Evolutionary conservation across 2,113 vertebrate species (phyloP), one percentile per base, ranked within the genome.

Genomic region (Callospermophilus lateralis): DNA sequence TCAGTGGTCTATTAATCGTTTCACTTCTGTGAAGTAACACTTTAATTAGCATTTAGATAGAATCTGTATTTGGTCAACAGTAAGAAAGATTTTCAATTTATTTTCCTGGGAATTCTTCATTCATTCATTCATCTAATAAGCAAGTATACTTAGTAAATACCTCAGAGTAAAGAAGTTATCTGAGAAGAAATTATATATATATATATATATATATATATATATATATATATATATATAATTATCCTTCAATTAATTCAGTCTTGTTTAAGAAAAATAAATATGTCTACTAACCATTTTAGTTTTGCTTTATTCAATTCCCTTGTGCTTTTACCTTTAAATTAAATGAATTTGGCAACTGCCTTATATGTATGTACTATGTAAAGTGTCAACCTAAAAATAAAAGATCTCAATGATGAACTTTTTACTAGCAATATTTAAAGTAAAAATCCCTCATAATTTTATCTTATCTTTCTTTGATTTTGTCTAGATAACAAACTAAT

Each of bases 91-190:
- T 3, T 53, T 80, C 30, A 39, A n/a, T 22, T 42, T 80, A 20
- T 30, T 88, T 92, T 45, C 7, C 13, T 55, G 3, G 6, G 26
- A 8, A 3, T 73, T 67, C 24, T 92, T 89, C 34, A 89, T 86
- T 80, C 7, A 87, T 51, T 84, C 11, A n/a, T 89, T 5, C 2
- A 61, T 74, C n/a, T 8, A 92, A 55, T 6, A 73, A 79, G 39
- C 68, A 45, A 90, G 45, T 74, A 95, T 84, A 63, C 8, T 58
- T 87, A 32, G n/a, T 89, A 72, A 94, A 76, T 67, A 80, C 8
- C 32, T 37, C 87, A 70, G 15, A 34, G 4, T 70, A 26, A 20
- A 32, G 32, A 2, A 86, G 1, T 4, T 2, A 68, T 26, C 0
- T 1, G 70, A 7, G 6, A 12, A 76, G 20, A 94, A 65, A 78